phyloP scores from a whole-genome alignment of 2,888 invertebrate genomes.

The Drosophila affinis region DNA sequence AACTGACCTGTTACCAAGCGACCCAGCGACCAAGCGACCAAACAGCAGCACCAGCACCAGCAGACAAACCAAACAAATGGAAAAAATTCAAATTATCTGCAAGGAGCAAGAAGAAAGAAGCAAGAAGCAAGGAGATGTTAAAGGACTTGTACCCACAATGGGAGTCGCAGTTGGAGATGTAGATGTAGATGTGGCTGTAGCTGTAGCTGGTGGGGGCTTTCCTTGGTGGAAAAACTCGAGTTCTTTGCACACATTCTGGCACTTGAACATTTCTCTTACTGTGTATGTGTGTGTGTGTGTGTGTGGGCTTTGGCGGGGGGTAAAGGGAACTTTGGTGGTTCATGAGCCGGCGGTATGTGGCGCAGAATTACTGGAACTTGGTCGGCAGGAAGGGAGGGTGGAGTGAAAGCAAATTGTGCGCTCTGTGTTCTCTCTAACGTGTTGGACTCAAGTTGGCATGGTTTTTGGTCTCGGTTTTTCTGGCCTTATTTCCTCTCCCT shows the following conservation, averaged over 20 bases:
- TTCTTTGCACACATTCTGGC: conserved; percentile 78
- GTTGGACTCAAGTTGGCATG: conserved; percentile 78
- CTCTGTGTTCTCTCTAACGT: conserved; percentile 72
- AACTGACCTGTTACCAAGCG: conserved; percentile 65
- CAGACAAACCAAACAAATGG: conserved; percentile 73
- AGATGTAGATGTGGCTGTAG: no score
- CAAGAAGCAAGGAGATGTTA: conserved; percentile 46
- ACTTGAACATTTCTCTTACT: conserved; percentile 78
- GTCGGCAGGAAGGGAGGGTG: no score
- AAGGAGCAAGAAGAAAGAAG: conserved; percentile 52
- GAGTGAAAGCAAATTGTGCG: conserved; percentile 64
- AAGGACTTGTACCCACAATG: conserved; percentile 14
- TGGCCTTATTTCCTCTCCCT: conserved; percentile 13
- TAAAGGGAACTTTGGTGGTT: neutral
- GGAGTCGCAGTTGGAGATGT: neutral
- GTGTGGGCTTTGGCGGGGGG: neutral
- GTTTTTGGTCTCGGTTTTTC: conserved; percentile 64
- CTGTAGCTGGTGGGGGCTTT: conserved; percentile 23
- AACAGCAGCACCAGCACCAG: conserved; percentile 14
- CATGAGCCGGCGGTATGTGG: neutral
- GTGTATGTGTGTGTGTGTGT: conserved; percentile 33
- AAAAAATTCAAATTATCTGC: conserved; percentile 76
- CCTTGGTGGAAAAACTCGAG: conserved; percentile 67
- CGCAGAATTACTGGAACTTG: neutral
- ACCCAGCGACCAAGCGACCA: neutral